Percentiles rank a stretch among this genome's conserved stretches.
Evolutionary conservation across 2,888 invertebrate genomes (phyloP).

Genomic region (Mythimna albipuncta): DNA sequence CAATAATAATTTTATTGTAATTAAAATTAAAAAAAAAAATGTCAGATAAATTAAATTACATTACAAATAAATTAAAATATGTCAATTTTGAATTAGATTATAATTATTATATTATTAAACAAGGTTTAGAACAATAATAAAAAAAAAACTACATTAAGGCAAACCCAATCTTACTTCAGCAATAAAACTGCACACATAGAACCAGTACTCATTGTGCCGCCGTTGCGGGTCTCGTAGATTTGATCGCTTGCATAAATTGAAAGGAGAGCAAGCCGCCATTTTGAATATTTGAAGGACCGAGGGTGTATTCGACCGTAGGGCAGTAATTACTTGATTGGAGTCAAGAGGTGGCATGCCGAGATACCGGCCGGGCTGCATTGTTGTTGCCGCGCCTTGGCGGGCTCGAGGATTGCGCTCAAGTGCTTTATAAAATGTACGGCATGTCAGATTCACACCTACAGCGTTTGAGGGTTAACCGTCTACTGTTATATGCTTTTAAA

Average conservation of each 20-base stretch:
- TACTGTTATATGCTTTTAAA: conserved; percentile 49
- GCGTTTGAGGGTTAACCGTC: conserved; percentile 86
- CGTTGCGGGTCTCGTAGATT: conserved; percentile 69
- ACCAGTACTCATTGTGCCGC: conserved; percentile 7
- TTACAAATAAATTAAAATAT: no score
- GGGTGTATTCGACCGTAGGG: conserved; percentile 88
- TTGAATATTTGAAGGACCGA: conserved; percentile 86
- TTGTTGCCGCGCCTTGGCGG: conserved; percentile 76
- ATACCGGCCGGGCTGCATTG: conserved; percentile 83
- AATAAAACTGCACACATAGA: conserved; percentile 39
- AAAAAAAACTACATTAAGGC: conserved; percentile 10
- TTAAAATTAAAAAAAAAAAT: no score
- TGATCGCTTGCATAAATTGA: conserved; percentile 83
- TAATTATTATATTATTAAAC: no score
- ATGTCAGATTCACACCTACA: conserved; percentile 85
- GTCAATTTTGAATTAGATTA: no score
- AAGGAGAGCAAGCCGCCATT: conserved; percentile 82
- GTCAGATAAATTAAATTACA: no score
- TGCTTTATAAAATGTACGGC: conserved; percentile 81
- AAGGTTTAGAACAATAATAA: no score
- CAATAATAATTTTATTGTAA: no score
- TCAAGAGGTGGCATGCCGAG: conserved; percentile 89
- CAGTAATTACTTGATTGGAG: conserved; percentile 91
- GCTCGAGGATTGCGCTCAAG: conserved; percentile 74
- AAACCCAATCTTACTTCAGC: conserved; percentile 27